Evolutionary conservation across 1,140 invertebrate genomes (phyloP), one percentile per base, ranked within the genome.

Genomic region (Drosophila subpulchrella): DNA sequence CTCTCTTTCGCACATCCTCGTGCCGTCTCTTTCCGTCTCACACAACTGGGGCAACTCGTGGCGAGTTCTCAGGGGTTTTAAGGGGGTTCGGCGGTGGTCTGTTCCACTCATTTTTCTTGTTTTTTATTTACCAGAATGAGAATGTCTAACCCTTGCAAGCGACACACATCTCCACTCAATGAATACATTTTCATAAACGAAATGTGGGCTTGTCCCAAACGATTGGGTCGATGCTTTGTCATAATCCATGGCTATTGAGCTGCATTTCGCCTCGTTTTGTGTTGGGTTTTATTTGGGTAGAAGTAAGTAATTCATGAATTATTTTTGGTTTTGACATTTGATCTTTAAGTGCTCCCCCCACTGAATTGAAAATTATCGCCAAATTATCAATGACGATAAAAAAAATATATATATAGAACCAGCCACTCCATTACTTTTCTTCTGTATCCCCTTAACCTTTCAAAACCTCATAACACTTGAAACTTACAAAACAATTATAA

Each of bases 101-200:
- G 32, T 36, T 41, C 20, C 38, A 71, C 51, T 51, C 41, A 36
- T 27, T 67, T 48, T 67, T 48, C 41, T 39, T 50, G 32, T 39
- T 67, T 54, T 20, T 47, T 71, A 71, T 67, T 57, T 71, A 61
- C 47, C 36, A 27, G 38, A 32, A 44, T 53, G 34, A n/a, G 17
- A 30, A 41, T 61, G 36, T 72, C 55, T 54, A 73, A 74, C 68
- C 71, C 71, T 74, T 74, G 38, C 41, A n/a, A 17, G 38, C 34
- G 10, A 38, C 27, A 66, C 41, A 65, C 32, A 65, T 60, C 20
- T 38, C 62, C 47, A 72, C 68, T 60, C 68, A 73, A 73, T 73
- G 71, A 73, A 74, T 74, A 73, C 51, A 74, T 74, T 73, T 73
- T 74, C 68, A 74, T 74, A 74, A 74, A 54, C 60, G 68, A 74